A percentile compares a stretch with the other conserved stretches of the same genome.
Conservation (phyloP, 2,113 vertebrate species). For the Platycercus adscitus region DNA sequence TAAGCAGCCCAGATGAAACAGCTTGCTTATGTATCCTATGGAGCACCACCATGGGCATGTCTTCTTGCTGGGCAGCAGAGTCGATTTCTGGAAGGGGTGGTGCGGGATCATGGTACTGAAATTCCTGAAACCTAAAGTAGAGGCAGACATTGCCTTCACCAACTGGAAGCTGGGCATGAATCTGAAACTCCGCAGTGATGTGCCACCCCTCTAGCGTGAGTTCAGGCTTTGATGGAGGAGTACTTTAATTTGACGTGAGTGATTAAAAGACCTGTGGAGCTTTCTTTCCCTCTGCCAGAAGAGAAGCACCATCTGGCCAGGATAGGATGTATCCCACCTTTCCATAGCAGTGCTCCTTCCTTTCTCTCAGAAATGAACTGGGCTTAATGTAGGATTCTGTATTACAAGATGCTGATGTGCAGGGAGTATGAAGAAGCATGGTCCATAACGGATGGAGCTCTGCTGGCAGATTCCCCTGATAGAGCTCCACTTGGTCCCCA, state of each 20-base stretch:
- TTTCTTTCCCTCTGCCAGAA: neutral
- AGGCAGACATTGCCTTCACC: neutral
- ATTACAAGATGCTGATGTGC: neutral
- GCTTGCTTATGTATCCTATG: neutral
- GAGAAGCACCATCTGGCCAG: neutral
- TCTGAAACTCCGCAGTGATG: neutral
- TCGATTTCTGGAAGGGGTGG: neutral
- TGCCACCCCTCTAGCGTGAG: neutral
- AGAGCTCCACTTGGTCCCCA: neutral
- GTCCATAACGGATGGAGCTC: neutral
- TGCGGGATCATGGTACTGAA: neutral
- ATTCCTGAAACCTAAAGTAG: accelerated
- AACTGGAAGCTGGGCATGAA: neutral
- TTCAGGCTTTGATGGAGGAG: slow-evolving; percentile 4
- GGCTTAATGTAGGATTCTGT: neutral
- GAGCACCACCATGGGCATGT: neutral
- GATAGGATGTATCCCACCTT: neutral
- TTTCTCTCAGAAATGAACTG: neutral
- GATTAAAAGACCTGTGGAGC: neutral
- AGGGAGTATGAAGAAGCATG: neutral
- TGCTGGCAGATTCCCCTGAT: neutral
- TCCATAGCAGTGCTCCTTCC: neutral
- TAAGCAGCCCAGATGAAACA: neutral
- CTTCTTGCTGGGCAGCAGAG: neutral
- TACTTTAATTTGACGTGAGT: neutral